These are phyloP conservation scores for Drosophila gunungcola DNA, from an alignment of 1,140 invertebrate genomes.

Conservation along the genomic window DNA sequence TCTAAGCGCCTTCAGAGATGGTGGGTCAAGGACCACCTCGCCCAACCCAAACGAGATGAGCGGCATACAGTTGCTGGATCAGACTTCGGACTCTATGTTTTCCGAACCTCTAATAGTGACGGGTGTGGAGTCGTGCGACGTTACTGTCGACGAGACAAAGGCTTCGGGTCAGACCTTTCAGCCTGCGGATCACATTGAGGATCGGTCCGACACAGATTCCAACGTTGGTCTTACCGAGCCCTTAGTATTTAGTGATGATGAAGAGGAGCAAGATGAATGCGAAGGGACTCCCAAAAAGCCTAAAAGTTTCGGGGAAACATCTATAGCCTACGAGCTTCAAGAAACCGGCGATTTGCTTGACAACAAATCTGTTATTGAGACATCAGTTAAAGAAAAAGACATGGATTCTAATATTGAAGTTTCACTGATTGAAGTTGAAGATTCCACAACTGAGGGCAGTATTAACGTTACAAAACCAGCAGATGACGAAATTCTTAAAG, in stretches of 20 bases:
- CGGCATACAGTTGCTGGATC: slow-evolving; percentile 74
- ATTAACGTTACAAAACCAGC: not conserved
- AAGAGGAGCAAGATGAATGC: slow-evolving; percentile 9
- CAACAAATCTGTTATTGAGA: not conserved
- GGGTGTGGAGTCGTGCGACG: slow-evolving; percentile 43
- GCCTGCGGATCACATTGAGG: not conserved
- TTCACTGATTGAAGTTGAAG: slow-evolving; percentile 29
- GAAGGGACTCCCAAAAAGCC: slow-evolving; percentile 1
- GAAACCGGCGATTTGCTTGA: not conserved
- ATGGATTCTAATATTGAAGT: slow-evolving; percentile 9
- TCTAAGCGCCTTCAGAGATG: not conserved
- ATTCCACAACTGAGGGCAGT: slow-evolving; percentile 6
- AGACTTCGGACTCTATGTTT: slow-evolving; percentile 65
- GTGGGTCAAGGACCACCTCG: slow-evolving; percentile 2
- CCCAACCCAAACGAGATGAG: slow-evolving; percentile 56
- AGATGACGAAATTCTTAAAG: not conserved
- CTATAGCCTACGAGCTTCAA: slow-evolving; percentile 4
- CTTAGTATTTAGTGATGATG: slow-evolving; percentile 62
- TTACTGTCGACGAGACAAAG: slow-evolving; percentile 61
- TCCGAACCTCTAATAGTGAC: slow-evolving; percentile 59
- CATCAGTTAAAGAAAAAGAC: not conserved
- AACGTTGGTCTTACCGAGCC: slow-evolving; percentile 51
- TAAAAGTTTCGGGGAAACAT: not conserved
- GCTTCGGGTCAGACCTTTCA: not conserved
- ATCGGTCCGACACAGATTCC: slow-evolving; percentile 52